Percentiles rank a stretch among this genome's conserved stretches.
phyloP scores from a whole-genome alignment of 2,888 invertebrate species.

The Caradrina kadenii region DNA sequence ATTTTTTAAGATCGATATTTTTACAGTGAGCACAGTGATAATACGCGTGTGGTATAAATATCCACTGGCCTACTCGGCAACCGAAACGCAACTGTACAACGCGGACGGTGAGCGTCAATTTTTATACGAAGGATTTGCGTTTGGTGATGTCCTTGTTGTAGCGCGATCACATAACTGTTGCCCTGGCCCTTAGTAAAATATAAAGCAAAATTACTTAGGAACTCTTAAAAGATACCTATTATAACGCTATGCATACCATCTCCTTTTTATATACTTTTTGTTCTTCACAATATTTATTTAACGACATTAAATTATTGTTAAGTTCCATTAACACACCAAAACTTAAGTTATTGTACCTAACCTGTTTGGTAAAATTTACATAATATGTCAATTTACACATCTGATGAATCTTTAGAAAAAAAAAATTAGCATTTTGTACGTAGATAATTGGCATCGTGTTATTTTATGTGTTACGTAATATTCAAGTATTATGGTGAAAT shows the following conservation, averaged over 20 bases:
- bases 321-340: too few relatives aligned
- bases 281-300: too few relatives aligned
- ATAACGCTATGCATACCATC: too few relatives aligned
- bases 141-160: slow-evolving; percentile 41
- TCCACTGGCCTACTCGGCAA: slow-evolving; percentile 65
- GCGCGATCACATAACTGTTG: slow-evolving; percentile 37
- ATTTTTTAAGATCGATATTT: slow-evolving; percentile 59
- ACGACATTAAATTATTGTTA: too few relatives aligned
- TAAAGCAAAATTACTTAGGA: too few relatives aligned
- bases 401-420: background rate
- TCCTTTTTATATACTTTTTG: too few relatives aligned
- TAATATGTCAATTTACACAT: slow-evolving; percentile 2
- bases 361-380: background rate
- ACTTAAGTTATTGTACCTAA: background rate
- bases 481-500: slow-evolving; percentile 11
- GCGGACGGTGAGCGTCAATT: slow-evolving; percentile 52
- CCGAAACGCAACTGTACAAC: slow-evolving; percentile 64
- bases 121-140: slow-evolving; percentile 47
- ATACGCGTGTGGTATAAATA: slow-evolving; percentile 59
- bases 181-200: background rate
- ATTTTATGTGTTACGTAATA: slow-evolving; percentile 17
- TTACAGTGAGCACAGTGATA: slow-evolving; percentile 48
- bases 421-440: background rate
- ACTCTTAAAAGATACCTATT: too few relatives aligned
- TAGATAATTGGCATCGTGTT: background rate